Conservation (phyloP, 2,888 invertebrate genomes). For the Idaea dimidiata region DNA sequence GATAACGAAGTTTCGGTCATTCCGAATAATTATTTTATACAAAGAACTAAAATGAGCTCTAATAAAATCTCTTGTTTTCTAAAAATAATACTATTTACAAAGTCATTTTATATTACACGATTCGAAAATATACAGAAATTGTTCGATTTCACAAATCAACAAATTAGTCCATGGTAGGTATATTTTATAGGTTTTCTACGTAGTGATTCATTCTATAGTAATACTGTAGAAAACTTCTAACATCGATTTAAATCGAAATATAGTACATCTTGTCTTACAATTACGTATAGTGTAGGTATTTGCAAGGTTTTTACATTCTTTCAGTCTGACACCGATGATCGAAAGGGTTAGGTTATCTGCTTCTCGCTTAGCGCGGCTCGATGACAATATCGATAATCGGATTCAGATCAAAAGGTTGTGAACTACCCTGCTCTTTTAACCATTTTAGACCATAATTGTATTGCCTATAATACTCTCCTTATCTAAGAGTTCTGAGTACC, state of each 20-base stretch:
- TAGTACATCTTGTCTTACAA: slow-evolving; percentile 53
- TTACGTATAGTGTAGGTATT: slow-evolving; percentile 20
- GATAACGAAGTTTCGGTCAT: slow-evolving; percentile 32
- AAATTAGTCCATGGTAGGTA: background rate
- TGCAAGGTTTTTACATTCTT: too few relatives aligned
- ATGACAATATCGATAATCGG: background rate
- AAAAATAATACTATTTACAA: slow-evolving; percentile 64
- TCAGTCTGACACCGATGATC: too few relatives aligned
- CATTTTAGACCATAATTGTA: slow-evolving; percentile 69
- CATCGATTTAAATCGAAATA: slow-evolving; percentile 39
- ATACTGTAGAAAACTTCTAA: slow-evolving; percentile 7
- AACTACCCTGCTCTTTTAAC: background rate
- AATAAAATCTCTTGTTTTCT: slow-evolving; percentile 40
- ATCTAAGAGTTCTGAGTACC: slow-evolving; percentile 90
- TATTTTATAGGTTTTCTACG: slow-evolving; percentile 38
- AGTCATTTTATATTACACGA: background rate
- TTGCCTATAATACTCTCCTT: slow-evolving; percentile 74
- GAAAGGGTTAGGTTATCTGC: too few relatives aligned
- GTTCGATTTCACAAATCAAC: background rate
- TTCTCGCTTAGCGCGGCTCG: too few relatives aligned
- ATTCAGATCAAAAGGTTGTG: background rate
- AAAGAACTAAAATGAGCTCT: slow-evolving; percentile 32
- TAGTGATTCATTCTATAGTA: background rate
- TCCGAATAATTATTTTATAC: slow-evolving; percentile 26
- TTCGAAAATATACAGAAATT: background rate